A percentile compares a stretch with the other conserved stretches of the same genome.
phyloP scores from a whole-genome alignment of 2,797 vertebrate genomes.

The Antennarius maculatus region DNA sequence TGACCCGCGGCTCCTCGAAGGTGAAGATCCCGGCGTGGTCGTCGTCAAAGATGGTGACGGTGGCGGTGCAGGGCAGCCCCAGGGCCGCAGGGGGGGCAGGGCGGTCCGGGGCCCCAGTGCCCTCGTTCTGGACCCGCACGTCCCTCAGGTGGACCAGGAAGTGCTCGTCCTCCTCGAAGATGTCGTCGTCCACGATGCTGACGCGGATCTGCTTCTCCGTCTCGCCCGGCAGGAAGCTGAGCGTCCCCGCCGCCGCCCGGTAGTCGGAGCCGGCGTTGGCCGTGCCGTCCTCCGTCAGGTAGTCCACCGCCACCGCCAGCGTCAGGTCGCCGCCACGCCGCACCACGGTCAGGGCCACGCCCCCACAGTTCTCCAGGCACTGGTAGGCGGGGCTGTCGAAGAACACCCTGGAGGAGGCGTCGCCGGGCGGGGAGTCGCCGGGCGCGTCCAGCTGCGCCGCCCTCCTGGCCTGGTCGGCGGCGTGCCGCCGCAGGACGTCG shows the following conservation, averaged over 20 bases:
- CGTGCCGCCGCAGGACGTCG: slow-evolving; percentile 91
- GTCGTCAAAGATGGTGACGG: slow-evolving; percentile 93
- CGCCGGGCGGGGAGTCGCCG: slow-evolving; percentile 77
- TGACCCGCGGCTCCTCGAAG: slow-evolving; percentile 87
- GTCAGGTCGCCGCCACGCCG: slow-evolving; percentile 89
- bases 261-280: slow-evolving; percentile 95
- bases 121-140: slow-evolving; percentile 78
- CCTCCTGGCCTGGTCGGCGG: slow-evolving; percentile 90
- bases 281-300: slow-evolving; percentile 92
- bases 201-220: slow-evolving; percentile 91
- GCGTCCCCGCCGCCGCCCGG: slow-evolving; percentile 86
- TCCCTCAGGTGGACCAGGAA: slow-evolving; percentile 94
- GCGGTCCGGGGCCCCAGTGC: slow-evolving; percentile 61
- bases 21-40: slow-evolving; percentile 96
- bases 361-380: slow-evolving; percentile 95
- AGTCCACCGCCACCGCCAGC: slow-evolving; percentile 86
- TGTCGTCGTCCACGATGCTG: slow-evolving; percentile 93
- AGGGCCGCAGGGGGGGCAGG: slow-evolving; percentile 82
- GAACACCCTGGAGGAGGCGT: slow-evolving; percentile 86
- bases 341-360: slow-evolving; percentile 86
- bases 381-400: slow-evolving; percentile 93
- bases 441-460: slow-evolving; percentile 87
- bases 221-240: slow-evolving; percentile 91
- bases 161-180: slow-evolving; percentile 97
- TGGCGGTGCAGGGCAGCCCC: slow-evolving; percentile 87